These are phyloP conservation scores for Ophonus ardosiacus DNA, from an alignment of 2,888 invertebrate species.

Conservation along the genomic window DNA sequence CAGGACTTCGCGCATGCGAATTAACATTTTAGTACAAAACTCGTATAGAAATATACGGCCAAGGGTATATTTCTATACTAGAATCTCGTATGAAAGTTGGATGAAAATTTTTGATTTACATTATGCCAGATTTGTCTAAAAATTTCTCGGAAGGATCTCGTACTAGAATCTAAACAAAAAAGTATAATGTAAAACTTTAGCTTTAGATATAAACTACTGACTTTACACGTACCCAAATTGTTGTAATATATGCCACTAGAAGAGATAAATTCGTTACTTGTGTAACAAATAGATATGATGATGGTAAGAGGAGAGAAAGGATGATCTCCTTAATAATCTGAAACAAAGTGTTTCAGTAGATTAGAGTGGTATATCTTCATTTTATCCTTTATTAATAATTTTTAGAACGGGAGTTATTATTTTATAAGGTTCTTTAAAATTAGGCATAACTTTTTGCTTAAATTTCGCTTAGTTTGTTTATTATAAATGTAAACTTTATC, in stretches of 20 bases:
- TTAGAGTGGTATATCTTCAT: conserved; percentile 56
- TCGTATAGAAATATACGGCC: no score
- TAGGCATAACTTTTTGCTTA: conserved; percentile 56
- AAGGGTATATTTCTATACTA: no score
- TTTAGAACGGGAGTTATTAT: conserved; percentile 40
- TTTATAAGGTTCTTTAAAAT: conserved; percentile 62
- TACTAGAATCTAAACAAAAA: no score
- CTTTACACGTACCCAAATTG: conserved; percentile 35
- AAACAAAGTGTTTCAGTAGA: conserved; percentile 63
- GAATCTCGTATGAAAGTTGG: no score
- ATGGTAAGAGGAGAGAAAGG: conserved; percentile 3
- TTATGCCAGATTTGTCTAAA: no score
- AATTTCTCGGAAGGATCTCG: no score
- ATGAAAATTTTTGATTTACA: no score
- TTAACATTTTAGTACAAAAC: no score
- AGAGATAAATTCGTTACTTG: conserved; percentile 25
- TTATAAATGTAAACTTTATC: conserved; percentile 66
- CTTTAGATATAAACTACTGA: conserved; percentile 50
- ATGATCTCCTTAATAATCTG: conserved; percentile 51
- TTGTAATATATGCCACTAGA: conserved; percentile 58
- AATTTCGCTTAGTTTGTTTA: conserved; percentile 43
- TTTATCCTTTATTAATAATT: conserved; percentile 60
- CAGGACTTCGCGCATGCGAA: no score
- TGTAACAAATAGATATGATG: neutral
- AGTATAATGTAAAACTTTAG: no score